phyloP scores from a whole-genome alignment of 2,888 invertebrate genomes.

The Conomelus anceps region DNA sequence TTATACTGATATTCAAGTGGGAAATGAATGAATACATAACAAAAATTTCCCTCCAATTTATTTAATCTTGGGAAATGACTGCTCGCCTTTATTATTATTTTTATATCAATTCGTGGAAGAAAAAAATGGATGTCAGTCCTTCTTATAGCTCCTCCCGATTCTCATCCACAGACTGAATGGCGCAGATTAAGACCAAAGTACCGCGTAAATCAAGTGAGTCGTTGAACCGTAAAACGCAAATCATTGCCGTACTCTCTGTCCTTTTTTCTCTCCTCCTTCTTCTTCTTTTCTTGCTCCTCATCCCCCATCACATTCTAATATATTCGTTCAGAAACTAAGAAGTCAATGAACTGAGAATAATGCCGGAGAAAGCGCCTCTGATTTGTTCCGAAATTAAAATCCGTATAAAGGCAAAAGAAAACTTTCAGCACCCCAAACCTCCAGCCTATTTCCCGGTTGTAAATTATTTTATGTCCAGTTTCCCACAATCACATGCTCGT shows the following conservation, averaged over 20 bases:
- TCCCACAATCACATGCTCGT: not conserved
- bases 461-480: not conserved
- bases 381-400: not conserved
- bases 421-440: not conserved
- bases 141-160: not conserved
- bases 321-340: not conserved
- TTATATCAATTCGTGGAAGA: not conserved
- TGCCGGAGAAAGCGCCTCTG: not conserved
- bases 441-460: not conserved
- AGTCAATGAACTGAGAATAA: not conserved
- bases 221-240: not conserved
- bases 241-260: not conserved
- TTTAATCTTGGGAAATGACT: not conserved
- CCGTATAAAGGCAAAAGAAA: not conserved
- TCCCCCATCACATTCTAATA: not conserved
- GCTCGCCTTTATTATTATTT: not conserved
- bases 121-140: not conserved
- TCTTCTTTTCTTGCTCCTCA: not conserved
- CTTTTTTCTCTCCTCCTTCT: not conserved
- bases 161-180: not conserved
- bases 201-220: not conserved
- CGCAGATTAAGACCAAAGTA: not conserved
- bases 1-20: not conserved
- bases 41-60: not conserved
- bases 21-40: not conserved